Evolutionary conservation across 2,113 vertebrate genomes (phyloP), one percentile per base, ranked within the genome.

Genomic region (Misgurnus anguillicaudatus): DNA sequence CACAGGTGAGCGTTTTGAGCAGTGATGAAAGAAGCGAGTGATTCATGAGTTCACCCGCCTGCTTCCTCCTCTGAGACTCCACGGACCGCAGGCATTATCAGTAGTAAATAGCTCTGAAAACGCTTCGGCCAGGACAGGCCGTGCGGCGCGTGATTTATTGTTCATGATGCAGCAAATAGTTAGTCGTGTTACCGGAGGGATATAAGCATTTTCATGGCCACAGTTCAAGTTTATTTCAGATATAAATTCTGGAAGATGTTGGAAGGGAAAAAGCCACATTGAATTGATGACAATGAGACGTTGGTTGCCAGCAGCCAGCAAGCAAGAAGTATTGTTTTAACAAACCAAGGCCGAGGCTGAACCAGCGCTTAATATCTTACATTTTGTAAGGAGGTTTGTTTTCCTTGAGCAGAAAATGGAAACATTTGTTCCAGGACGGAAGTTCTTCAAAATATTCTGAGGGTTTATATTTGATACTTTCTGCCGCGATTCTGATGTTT

Each of bases 161-260:
- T 71, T 55, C 16, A 70, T 42, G 55, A 82, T 80, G 83, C 84
- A 81, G 81, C 83, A 78, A 87, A 86, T 83, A 86, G 83, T 89
- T 89, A 84, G 87, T 72, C 41, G 11, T 81, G 78, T 85, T 88
- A 80, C 85, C 74, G n/a, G 53, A 47, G 79, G 75, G 81, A 85
- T 89, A 86, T 86, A 82, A 87, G 84, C 87, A 89, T 87, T 90
- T 91, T 88, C 87, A 89, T 87, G 84, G 87, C 89, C 86, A 85
- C 86, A 88, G 86, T 87, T 90, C 89, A 89, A 86, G 73, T 90
- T 90, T 90, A 88, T 89, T 88, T 87, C 85, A 70, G 85, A 83
- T 67, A 84, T 89, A 90, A 90, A 90, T 89, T 88, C 19, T 51
- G 51, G 77, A 85, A 85, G 83, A 86, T 75, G 65, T 69, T 58